Conservation (phyloP, 2,888 invertebrate genomes). For the Artemia sp. region DNA sequence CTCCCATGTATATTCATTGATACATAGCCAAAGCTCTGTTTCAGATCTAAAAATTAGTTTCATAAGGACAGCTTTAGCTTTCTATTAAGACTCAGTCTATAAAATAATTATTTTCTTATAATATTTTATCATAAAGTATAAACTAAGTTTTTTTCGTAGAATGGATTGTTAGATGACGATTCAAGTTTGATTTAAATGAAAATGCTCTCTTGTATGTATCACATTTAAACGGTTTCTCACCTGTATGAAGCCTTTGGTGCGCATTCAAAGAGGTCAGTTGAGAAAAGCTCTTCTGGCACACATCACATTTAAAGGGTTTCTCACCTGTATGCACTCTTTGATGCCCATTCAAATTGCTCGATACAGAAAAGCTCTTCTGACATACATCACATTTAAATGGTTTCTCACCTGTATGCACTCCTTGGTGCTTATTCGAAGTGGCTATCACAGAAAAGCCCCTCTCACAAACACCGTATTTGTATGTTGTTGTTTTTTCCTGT, state of each 20-base stretch:
- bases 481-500: slow-evolving; percentile 16
- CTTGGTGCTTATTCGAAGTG: slow-evolving; percentile 5
- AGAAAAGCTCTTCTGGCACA: slow-evolving; percentile 5
- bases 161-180: too few species aligned
- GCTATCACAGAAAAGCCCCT: slow-evolving; percentile 15
- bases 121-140: too few species aligned
- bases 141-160: too few species aligned
- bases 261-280: background rate
- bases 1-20: too few species aligned
- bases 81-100: too few species aligned
- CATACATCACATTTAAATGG: slow-evolving; percentile 17
- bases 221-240: slow-evolving; percentile 20
- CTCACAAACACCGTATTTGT: slow-evolving; percentile 18
- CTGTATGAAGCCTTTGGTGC: slow-evolving; percentile 18
- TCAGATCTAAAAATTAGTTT: too few species aligned
- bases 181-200: background rate
- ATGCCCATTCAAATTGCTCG: background rate
- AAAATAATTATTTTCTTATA: too few species aligned
- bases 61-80: too few species aligned
- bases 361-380: slow-evolving; percentile 15
- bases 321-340: slow-evolving; percentile 3
- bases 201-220: slow-evolving; percentile 17
- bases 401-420: slow-evolving; percentile 18
- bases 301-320: slow-evolving; percentile 8
- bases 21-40: too few species aligned